Evolutionary conservation across 2,888 invertebrate genomes (phyloP).

Genomic region (Tiphia femorata): DNA sequence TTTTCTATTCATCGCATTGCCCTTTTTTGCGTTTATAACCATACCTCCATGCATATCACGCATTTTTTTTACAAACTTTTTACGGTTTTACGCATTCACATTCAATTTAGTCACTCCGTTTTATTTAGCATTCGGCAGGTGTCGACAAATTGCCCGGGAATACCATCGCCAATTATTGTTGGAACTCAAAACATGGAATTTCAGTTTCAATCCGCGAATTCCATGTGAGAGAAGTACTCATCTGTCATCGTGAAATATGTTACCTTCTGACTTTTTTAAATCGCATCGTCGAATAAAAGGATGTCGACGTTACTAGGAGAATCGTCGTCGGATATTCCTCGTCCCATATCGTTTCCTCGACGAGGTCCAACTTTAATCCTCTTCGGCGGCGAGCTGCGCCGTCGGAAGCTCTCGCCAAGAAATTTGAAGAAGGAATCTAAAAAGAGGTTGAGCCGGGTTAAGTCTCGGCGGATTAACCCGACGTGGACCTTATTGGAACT

Average conservation of each 20-base stretch:
- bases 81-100: too few relatives aligned
- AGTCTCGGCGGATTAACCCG: constrained; percentile 5
- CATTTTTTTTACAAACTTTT: not conserved
- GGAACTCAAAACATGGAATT: too few relatives aligned
- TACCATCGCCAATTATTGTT: too few relatives aligned
- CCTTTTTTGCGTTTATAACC: too few relatives aligned
- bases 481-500: constrained; percentile 8
- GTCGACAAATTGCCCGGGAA: too few relatives aligned
- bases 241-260: not conserved
- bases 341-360: constrained; percentile 4
- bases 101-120: too few relatives aligned
- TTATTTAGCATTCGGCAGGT: too few relatives aligned
- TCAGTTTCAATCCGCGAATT: too few relatives aligned
- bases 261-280: not conserved
- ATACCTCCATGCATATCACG: not conserved
- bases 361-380: constrained; percentile 12
- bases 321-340: constrained; percentile 5
- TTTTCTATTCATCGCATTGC: too few relatives aligned
- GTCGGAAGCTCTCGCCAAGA: not conserved
- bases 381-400: not conserved
- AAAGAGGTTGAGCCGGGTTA: constrained; percentile 5
- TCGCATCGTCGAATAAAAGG: not conserved
- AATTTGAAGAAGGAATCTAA: constrained; percentile 9
- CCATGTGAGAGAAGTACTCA: too few relatives aligned
- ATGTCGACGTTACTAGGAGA: not conserved